Conservation (phyloP, 2,797 vertebrate species). For the Borostomias antarcticus region DNA sequence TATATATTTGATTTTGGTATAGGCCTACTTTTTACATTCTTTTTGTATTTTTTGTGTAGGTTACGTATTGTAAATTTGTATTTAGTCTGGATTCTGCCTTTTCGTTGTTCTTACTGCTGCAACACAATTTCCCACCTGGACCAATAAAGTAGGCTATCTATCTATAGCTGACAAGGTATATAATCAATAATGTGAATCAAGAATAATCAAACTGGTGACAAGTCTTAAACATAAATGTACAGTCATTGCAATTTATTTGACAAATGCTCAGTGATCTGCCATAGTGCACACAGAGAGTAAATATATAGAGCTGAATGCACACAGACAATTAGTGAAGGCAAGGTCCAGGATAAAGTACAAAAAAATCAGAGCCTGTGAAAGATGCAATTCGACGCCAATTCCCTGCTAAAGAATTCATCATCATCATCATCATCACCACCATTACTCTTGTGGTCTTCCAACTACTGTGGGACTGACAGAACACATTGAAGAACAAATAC, state of each 20-base stretch:
- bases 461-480: conserved; percentile 46
- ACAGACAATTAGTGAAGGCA: conserved; percentile 34
- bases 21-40: too few relatives aligned
- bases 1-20: too few relatives aligned
- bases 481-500: conserved; percentile 68
- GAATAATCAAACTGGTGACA: neutral
- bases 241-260: conserved; percentile 67
- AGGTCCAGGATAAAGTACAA: conserved; percentile 55
- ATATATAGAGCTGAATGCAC: conserved; percentile 35
- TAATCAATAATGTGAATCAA: neutral
- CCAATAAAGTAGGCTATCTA: too few relatives aligned
- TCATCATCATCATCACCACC: conserved; percentile 5
- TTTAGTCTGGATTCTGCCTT: too few relatives aligned
- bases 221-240: conserved; percentile 57
- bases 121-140: too few relatives aligned
- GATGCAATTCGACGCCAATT: conserved; percentile 28
- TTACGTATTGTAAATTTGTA: too few relatives aligned
- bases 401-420: conserved; percentile 31
- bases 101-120: too few relatives aligned
- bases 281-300: conserved; percentile 46
- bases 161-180: too few relatives aligned
- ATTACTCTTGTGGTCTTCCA: conserved; percentile 1
- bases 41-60: too few relatives aligned
- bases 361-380: conserved; percentile 52
- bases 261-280: conserved; percentile 45